Evolutionary conservation across 2,797 vertebrate genomes (phyloP).

Genomic region (Macropodus opercularis): DNA sequence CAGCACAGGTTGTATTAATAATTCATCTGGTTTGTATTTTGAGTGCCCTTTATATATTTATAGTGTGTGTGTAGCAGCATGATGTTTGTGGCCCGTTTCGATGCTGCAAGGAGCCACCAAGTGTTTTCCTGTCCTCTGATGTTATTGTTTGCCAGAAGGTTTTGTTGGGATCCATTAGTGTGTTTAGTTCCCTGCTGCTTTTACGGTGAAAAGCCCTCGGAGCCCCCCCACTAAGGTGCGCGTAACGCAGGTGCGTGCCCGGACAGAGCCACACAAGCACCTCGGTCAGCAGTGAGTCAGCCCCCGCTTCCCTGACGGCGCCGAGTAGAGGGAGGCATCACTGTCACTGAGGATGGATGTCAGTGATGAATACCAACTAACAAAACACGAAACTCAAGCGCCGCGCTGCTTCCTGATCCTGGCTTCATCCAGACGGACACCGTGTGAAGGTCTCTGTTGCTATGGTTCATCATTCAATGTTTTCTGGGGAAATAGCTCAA

Average conservation of each 20-base stretch:
- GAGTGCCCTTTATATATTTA: constrained; percentile 57
- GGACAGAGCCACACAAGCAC: constrained; percentile 20
- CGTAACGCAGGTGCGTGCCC: constrained; percentile 39
- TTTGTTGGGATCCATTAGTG: constrained; percentile 75
- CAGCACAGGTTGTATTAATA: constrained; percentile 34
- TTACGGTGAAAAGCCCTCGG: constrained; percentile 66
- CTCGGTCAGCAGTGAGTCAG: no score
- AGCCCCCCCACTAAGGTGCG: constrained; percentile 50
- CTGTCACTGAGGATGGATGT: constrained; percentile 30
- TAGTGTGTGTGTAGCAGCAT: constrained; percentile 32
- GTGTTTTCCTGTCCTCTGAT: constrained; percentile 52
- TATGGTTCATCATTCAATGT: constrained; percentile 1
- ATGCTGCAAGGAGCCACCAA: constrained; percentile 58
- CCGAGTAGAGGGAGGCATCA: constrained; percentile 11
- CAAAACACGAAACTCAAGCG: constrained; percentile 36
- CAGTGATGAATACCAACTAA: no score
- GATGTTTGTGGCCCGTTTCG: constrained; percentile 48
- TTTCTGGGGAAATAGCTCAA: constrained; percentile 22
- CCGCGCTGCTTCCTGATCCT: no score
- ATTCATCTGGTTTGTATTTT: constrained; percentile 53
- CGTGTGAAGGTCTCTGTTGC: no score
- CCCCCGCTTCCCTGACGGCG: constrained; percentile 19
- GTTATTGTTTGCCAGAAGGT: constrained; percentile 48
- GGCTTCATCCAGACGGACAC: no score
- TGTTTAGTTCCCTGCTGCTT: constrained; percentile 70